Evolutionary conservation across 2,888 invertebrate genomes (phyloP).

Genomic region (Bellardia bayeri): DNA sequence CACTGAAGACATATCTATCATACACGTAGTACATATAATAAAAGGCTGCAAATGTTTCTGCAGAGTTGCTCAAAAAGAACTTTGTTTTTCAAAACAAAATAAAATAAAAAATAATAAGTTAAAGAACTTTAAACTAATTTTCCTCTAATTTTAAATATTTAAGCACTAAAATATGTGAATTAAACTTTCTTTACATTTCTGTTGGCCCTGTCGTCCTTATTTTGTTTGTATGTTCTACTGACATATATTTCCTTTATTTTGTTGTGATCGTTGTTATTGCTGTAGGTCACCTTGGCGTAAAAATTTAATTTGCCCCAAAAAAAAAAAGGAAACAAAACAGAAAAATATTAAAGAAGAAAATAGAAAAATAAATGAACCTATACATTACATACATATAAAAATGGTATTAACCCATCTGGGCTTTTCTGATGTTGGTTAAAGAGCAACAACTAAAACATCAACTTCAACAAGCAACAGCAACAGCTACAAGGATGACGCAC

Average conservation of each 20-base stretch:
- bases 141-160: no score
- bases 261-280: neutral
- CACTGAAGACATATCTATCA: no score
- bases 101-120: no score
- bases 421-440: neutral
- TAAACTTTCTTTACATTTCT: neutral
- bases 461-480: neutral
- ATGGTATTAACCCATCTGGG: neutral
- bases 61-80: no score
- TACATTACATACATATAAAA: neutral
- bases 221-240: conserved; percentile 12
- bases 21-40: no score
- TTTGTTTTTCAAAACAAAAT: no score
- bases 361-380: neutral
- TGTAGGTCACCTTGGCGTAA: conserved; percentile 64
- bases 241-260: conserved; percentile 11
- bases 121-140: no score
- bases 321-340: conserved; percentile 14
- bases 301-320: conserved; percentile 61
- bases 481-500: conserved; percentile 6
- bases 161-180: no score
- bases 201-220: neutral
- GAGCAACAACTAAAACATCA: neutral
- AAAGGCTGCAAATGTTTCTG: no score
- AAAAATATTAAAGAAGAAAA: conserved; percentile 17